Base-by-base conservation (phyloP, 2,888 invertebrate species). In the Ashinkailepas kermadecensis region DNA sequence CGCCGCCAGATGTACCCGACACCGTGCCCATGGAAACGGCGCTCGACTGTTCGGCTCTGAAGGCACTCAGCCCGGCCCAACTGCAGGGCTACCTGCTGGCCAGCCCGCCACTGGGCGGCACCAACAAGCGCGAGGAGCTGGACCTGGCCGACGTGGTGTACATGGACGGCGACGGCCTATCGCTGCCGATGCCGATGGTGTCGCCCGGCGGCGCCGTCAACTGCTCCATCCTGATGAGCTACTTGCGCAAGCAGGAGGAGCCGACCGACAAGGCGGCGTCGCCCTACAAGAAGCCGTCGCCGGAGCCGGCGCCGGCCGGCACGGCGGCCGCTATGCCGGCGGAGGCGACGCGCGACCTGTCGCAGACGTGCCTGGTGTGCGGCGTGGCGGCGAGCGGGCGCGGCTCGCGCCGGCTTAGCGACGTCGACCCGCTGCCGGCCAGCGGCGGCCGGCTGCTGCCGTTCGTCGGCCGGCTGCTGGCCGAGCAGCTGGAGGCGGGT, bases 141-240 rank as follows among this genome's bases (percentile, higher is more conserved):
- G 74, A 21, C 9, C 74, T 74, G 21, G 56, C 54, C 21, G 74
- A 56, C 9, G 74, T 74, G 54, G 9, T 21, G 21, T 74, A 74
- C 74, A 13, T 74, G 54, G 74, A 74, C 18, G 9, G 15, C 15
- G 39, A 70, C 15, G 7, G 39, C 15, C 70, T 70, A 54, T 18
- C 54, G 18, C 74, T 74, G 54, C 54, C 54, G 21, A 56, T 74
- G 54, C 21, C 74, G 15, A 39, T 39, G 39, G 15, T 18, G 21
- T 10, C 54, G 11, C 11, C 12, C 15, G 59, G 59, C 18, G 56
- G 15, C 21, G 13, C 39, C 15, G 56, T 56, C 21, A 56, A 56
- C 56, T 74, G 74, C 74, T 74, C 74, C 54, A 54, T 74, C 74
- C 54, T 74, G 15, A 54, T 74, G 74, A 18, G 21, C 54, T 56